Evolutionary conservation across 2,888 invertebrate genomes (phyloP).

Genomic region (Drosophila falleni): DNA sequence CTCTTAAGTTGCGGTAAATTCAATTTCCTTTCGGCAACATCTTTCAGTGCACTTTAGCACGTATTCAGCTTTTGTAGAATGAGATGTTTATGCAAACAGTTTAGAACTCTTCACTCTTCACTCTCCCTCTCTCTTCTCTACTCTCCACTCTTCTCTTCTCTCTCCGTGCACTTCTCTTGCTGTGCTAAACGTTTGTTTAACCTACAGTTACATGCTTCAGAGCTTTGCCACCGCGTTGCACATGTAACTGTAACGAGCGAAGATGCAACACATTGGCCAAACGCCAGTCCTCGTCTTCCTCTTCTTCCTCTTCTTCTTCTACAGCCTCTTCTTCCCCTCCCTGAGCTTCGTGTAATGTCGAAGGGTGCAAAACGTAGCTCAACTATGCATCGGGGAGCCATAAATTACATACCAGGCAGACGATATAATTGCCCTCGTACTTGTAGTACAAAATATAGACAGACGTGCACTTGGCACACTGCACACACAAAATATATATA

Average conservation of each 20-base stretch:
- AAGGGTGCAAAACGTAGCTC: constrained; percentile 36
- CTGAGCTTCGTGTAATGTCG: not conserved
- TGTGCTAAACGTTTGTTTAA: constrained; percentile 72
- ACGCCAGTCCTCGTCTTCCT: constrained; percentile 22
- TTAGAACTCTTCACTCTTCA: constrained; percentile 26
- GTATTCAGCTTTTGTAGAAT: constrained; percentile 49
- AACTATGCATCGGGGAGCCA: constrained; percentile 63
- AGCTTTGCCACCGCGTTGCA: constrained; percentile 19
- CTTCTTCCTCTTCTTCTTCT: not conserved
- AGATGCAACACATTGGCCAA: constrained; percentile 51
- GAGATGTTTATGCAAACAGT: constrained; percentile 75
- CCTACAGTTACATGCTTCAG: constrained; percentile 61
- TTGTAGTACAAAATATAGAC: constrained; percentile 32
- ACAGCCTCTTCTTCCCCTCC: not conserved
- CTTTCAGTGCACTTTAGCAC: constrained; percentile 68
- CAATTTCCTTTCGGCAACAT: constrained; percentile 63
- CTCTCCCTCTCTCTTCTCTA: not conserved
- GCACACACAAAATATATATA: constrained; percentile 6
- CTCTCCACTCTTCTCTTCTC: not conserved
- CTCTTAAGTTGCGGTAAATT: constrained; percentile 59
- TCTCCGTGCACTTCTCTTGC: not conserved
- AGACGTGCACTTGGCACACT: constrained; percentile 36
- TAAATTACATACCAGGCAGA: constrained; percentile 41
- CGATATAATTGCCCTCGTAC: constrained; percentile 51
- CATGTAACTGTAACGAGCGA: constrained; percentile 38